Percentiles rank a stretch among this genome's conserved stretches.
Conservation (phyloP, 2,797 vertebrate species). For the Momotus momota region DNA sequence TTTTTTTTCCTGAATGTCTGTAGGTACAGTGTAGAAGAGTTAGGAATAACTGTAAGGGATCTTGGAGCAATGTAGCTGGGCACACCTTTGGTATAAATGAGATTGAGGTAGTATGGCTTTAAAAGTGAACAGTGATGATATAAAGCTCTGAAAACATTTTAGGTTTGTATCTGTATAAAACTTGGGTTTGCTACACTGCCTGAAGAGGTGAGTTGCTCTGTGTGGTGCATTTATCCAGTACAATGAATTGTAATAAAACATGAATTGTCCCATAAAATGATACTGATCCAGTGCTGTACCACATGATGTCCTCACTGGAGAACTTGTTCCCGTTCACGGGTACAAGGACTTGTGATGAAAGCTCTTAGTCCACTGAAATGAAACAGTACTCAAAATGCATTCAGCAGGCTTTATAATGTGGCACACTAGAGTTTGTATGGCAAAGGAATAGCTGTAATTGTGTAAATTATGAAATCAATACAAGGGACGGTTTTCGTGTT, state of each 20-base stretch:
- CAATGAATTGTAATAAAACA: neutral
- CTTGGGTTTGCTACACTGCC: neutral
- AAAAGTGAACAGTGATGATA: neutral
- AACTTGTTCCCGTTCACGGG: neutral
- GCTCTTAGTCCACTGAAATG: neutral
- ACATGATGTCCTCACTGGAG: neutral
- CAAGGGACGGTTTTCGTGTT: neutral
- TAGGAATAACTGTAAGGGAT: neutral
- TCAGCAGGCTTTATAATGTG: neutral
- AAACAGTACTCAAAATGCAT: neutral
- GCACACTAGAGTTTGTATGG: neutral
- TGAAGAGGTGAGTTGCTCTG: neutral
- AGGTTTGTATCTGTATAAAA: neutral
- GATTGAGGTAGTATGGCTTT: neutral
- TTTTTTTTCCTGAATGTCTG: neutral
- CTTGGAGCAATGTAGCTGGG: neutral
- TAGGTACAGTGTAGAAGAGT: neutral
- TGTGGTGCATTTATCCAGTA: neutral
- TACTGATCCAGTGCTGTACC: neutral
- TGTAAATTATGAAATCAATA: neutral
- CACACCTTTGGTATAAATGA: neutral
- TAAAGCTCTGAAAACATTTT: neutral
- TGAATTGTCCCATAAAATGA: neutral
- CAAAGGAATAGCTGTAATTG: neutral
- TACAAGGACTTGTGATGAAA: neutral